Base-by-base conservation (phyloP, 2,888 invertebrate genomes). In the Eremobia ochroleuca region DNA sequence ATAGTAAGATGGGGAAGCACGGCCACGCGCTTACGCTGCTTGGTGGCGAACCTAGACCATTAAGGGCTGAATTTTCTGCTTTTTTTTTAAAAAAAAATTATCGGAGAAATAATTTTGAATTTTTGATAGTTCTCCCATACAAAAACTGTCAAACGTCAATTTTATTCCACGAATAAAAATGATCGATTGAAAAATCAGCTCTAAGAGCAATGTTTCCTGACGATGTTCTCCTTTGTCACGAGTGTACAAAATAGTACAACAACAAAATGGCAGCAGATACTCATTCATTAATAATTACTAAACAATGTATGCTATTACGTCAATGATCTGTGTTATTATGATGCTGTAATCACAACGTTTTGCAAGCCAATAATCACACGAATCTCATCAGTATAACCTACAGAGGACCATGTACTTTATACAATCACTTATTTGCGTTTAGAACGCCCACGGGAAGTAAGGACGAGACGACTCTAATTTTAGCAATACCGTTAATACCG, bases 371-470 rank as follows among this genome's bases (percentile, higher is more conserved):
- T n/a, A n/a, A 73, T 43, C 4, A 28, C 13, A 65, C 2, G 43
- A 55, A 55, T 66, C 11, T 59, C 40, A 15, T n/a, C 28, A 49
- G 49, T 77, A 31, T 28, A 37, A 1, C 8, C 25, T 2, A 34
- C 21, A 40, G 21, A n/a, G 25, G 11, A 46, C 28, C 21, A 40
- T 34, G n/a, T 73, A 66, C 74, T 73, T 58, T 66, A 49, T 70
- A 85, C 58, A 85, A 69, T 59, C 75, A 67, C 81, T 85, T 61
- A 72, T 59, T 67, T 75, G 34, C 55, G 40, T 61, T 43, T 58
- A 61, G 64, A 46, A 68, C 55, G 43, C 85, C 77, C 82, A 68
- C 59, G 71, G 77, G 64, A 72, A 71, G 59, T 31, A 21, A 67
- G 68, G 59, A 55, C n/a, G 55, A 61, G 25, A n/a, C n/a, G n/a